phyloP scores from a whole-genome alignment of 2,888 invertebrate species.

The Drosophila diplacantha region DNA sequence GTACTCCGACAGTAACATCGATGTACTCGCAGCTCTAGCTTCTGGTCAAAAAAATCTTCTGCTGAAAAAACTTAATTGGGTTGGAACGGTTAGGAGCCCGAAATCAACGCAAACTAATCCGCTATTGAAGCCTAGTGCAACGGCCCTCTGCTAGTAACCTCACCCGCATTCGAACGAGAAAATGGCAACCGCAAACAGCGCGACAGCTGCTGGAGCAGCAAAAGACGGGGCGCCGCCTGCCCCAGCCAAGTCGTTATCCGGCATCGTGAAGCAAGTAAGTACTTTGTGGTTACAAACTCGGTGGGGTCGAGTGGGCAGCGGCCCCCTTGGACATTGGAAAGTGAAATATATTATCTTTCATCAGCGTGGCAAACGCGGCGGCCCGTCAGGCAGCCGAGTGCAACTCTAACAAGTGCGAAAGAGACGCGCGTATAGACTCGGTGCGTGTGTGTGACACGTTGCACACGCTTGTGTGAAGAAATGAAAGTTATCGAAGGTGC shows the following conservation, averaged over 20 bases:
- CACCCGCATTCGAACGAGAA: slow-evolving; percentile 58
- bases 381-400: slow-evolving; percentile 28
- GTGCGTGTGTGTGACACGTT: slow-evolving; percentile 64
- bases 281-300: slow-evolving; percentile 14
- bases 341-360: slow-evolving; percentile 51
- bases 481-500: slow-evolving; percentile 77
- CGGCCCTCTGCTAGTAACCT: slow-evolving; percentile 67
- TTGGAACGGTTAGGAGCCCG: slow-evolving; percentile 60
- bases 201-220: slow-evolving; percentile 74
- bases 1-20: background rate
- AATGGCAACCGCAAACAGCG: slow-evolving; percentile 69
- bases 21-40: slow-evolving; percentile 9
- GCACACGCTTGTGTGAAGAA: slow-evolving; percentile 59
- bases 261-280: slow-evolving; percentile 77
- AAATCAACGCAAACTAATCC: slow-evolving; percentile 52
- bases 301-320: slow-evolving; percentile 3
- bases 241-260: slow-evolving; percentile 66
- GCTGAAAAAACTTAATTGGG: slow-evolving; percentile 71
- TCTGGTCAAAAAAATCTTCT: slow-evolving; percentile 43
- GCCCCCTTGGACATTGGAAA: slow-evolving; percentile 23
- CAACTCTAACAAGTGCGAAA: slow-evolving; percentile 52
- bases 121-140: slow-evolving; percentile 56
- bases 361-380: slow-evolving; percentile 62
- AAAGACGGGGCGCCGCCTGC: slow-evolving; percentile 68
- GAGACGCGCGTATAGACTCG: slow-evolving; percentile 54